Evolutionary conservation across 2,888 invertebrate genomes (phyloP).

Genomic region (Gymnosoma rotundatum): DNA sequence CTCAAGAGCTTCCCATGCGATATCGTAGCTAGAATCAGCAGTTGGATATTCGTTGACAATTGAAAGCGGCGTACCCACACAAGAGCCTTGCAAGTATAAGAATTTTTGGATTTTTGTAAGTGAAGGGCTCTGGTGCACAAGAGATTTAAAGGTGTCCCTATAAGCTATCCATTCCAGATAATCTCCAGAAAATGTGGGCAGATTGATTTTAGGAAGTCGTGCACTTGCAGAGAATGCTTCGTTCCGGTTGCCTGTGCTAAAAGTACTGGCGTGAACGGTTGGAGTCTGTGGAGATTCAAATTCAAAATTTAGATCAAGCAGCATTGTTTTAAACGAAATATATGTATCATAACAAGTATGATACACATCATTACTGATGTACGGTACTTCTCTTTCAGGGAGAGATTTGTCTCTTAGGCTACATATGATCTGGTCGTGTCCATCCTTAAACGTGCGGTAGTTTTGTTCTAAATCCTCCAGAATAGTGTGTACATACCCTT

Average conservation of each 20-base stretch:
- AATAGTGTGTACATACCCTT: slow-evolving; percentile 31
- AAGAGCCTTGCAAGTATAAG: slow-evolving; percentile 36
- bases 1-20: slow-evolving; percentile 18
- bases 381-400: no score
- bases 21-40: slow-evolving; percentile 52
- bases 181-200: slow-evolving; percentile 45
- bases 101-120: slow-evolving; percentile 53
- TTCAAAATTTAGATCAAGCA: slow-evolving; percentile 30
- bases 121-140: neutral
- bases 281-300: slow-evolving; percentile 35
- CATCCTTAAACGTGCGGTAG: slow-evolving; percentile 41
- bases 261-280: slow-evolving; percentile 24
- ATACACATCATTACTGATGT: slow-evolving; percentile 26
- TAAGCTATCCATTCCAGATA: slow-evolving; percentile 46
- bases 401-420: neutral
- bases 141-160: slow-evolving; percentile 17
- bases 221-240: no score
- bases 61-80: slow-evolving; percentile 30
- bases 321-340: slow-evolving; percentile 37
- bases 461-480: slow-evolving; percentile 40
- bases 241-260: slow-evolving; percentile 19
- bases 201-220: neutral
- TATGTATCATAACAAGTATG: slow-evolving; percentile 42
- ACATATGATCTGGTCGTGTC: slow-evolving; percentile 28
- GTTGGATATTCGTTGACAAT: slow-evolving; percentile 55